A percentile compares a stretch with the other conserved stretches of the same genome.
phyloP scores from a whole-genome alignment of 2,113 vertebrate species.

The Sialia sialis region DNA sequence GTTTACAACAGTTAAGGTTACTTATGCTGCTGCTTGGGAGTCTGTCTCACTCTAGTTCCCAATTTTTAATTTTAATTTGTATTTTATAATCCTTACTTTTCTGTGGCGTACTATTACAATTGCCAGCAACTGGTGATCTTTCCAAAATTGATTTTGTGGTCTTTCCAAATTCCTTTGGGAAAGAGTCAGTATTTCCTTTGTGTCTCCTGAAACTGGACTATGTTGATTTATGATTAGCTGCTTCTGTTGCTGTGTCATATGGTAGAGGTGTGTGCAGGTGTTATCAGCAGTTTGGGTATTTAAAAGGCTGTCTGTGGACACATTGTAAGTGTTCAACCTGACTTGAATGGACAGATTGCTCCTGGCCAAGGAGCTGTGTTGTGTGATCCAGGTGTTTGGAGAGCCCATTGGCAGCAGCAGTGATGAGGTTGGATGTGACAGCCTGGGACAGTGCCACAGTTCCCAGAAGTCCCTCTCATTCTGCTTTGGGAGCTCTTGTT shows the following conservation, averaged over 20 bases:
- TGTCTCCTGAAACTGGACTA: neutral
- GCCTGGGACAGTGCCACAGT: fast-evolving
- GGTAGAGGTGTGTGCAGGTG: neutral
- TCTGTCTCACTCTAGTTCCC: neutral
- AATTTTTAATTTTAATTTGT: neutral
- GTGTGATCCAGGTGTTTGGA: neutral
- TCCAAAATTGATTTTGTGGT: neutral
- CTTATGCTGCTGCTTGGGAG: neutral
- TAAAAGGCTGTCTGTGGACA: neutral
- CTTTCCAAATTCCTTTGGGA: neutral
- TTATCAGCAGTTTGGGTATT: neutral
- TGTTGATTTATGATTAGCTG: neutral
- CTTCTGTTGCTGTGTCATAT: neutral
- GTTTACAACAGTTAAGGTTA: neutral
- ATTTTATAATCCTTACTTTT: neutral
- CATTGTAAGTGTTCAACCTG: fast-evolving
- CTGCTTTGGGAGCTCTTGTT: neutral
- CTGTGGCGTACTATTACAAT: neutral
- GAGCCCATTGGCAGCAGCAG: neutral
- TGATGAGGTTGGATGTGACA: neutral
- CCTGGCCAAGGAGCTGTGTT: neutral
- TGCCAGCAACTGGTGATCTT: neutral
- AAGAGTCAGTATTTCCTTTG: neutral
- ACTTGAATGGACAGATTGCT: neutral
- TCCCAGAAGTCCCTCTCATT: neutral